phyloP scores from a whole-genome alignment of 2,113 vertebrate species.

The Chrysemys picta region DNA sequence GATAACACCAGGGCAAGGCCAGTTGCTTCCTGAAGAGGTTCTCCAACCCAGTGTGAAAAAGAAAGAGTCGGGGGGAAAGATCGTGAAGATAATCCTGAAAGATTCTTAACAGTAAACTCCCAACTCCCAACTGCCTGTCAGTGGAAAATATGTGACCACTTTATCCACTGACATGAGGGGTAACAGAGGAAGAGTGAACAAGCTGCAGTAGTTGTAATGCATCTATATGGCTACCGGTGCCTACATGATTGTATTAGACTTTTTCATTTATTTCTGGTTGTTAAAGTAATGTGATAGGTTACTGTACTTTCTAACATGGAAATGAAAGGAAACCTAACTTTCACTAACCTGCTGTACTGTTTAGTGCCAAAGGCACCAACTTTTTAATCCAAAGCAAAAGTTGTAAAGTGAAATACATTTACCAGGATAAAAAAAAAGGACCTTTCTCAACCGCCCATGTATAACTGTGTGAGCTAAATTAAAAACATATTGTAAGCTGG shows the following conservation, averaged over 20 bases:
- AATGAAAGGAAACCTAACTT: slow-evolving; percentile 67
- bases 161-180: not conserved
- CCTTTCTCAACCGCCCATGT: slow-evolving; percentile 53
- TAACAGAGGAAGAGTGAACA: slow-evolving; percentile 19
- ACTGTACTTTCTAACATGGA: slow-evolving; percentile 60
- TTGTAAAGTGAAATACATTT: slow-evolving; percentile 62
- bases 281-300: slow-evolving; percentile 69
- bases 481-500: slow-evolving; percentile 63
- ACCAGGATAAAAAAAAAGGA: slow-evolving; percentile 8
- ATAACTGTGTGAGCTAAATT: slow-evolving; percentile 63
- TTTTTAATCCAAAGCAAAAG: slow-evolving; percentile 69
- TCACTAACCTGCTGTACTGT: slow-evolving; percentile 60
- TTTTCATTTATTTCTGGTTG: slow-evolving; percentile 73
- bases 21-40: not conserved
- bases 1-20: not conserved
- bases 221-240: slow-evolving; percentile 20
- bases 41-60: not conserved
- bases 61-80: not conserved
- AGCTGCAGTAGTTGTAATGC: not conserved
- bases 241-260: slow-evolving; percentile 64
- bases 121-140: not conserved
- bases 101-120: slow-evolving; percentile 6
- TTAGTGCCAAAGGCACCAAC: slow-evolving; percentile 72
- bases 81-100: slow-evolving; percentile 12
- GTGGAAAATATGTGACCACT: not conserved